Base-by-base conservation (phyloP, 2,113 vertebrate species). In the Perca flavescens region DNA sequence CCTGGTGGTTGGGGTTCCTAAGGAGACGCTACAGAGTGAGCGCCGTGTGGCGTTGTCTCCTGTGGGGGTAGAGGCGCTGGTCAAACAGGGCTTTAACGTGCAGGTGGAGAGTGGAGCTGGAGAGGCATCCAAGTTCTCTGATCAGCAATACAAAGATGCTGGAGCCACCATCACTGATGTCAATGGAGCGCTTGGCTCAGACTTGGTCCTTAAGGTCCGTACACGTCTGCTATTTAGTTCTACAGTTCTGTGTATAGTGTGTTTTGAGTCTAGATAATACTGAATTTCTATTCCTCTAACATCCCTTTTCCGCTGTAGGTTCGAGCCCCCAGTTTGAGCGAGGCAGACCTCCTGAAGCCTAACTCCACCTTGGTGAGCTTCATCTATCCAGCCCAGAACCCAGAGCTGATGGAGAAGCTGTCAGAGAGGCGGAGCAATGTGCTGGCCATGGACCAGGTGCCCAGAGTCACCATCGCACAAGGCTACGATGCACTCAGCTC, bases 401-500 rank as follows among this genome's bases (percentile, higher is more conserved):
- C 90, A 8, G 94, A 95, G 14, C 92, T 96, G 49, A 93, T 95
- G 93, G 79, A 79, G 16, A 95, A 92, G 79, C 92, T 95, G 73
- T 84, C 89, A 47, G 88, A 93, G 65, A 91, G 92, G 64, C 91
- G 95, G 88, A 88, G 91, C 89, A 94, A 85, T 0, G 93, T 96
- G 70, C 79, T 96, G 77, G 95, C 95, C 68, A 95, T 95, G 95
- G 95, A 96, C 77, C 93, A 96, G 91, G 95, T 96, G 63, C 93
- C 96, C 77, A 85, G 95, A 40, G 96, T 96, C 70, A 96, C 96
- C 63, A 96, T 96, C 49, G 96, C 96, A 3, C 96, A 96, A 90
- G 95, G 96, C 61, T 95, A 92, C 1, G 95, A 96, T 63, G 94
- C 94, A 1, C 92, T 96, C 79, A 96, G 95, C 90, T 95, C 92